Evolutionary conservation across 2,888 invertebrate genomes (phyloP).

Genomic region (Meiosimyza decipiens): DNA sequence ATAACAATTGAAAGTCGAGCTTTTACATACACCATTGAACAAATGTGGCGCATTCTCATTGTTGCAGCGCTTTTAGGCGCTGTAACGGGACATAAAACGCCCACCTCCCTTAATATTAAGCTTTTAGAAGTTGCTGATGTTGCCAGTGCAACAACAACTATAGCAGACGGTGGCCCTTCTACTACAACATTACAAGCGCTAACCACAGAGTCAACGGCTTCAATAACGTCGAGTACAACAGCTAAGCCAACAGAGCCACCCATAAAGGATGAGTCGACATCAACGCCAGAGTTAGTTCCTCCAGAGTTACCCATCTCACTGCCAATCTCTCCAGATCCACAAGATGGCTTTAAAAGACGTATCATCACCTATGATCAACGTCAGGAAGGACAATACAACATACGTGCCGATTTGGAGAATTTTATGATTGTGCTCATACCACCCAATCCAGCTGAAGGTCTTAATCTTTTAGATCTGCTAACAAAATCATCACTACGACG

Average conservation of each 20-base stretch:
- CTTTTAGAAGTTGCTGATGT: neutral
- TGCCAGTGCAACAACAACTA: conserved; percentile 26
- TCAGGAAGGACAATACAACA: conserved; percentile 81
- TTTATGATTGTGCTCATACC: conserved; percentile 77
- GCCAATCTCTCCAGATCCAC: conserved; percentile 24
- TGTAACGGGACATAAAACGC: conserved; percentile 37
- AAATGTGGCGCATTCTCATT: conserved; percentile 28
- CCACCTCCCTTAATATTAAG: neutral
- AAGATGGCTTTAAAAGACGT: conserved; percentile 49
- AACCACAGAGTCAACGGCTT: conserved; percentile 11
- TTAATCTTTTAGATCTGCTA: conserved; percentile 58
- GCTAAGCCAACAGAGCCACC: conserved; percentile 22
- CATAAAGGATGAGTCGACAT: neutral
- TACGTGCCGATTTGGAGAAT: conserved; percentile 80
- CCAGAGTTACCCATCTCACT: conserved; percentile 4
- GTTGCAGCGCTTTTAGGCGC: conserved; percentile 36
- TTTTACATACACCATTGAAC: too few relatives aligned
- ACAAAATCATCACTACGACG: conserved; percentile 56
- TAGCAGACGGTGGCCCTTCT: conserved; percentile 38
- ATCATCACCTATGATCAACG: conserved; percentile 71
- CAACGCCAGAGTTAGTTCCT: neutral
- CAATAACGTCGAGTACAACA: conserved; percentile 16
- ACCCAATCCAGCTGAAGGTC: conserved; percentile 62
- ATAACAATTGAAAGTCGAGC: neutral
- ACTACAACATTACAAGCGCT: conserved; percentile 9